phyloP scores from a whole-genome alignment of 2,797 vertebrate species.

The Dipus sagitta region DNA sequence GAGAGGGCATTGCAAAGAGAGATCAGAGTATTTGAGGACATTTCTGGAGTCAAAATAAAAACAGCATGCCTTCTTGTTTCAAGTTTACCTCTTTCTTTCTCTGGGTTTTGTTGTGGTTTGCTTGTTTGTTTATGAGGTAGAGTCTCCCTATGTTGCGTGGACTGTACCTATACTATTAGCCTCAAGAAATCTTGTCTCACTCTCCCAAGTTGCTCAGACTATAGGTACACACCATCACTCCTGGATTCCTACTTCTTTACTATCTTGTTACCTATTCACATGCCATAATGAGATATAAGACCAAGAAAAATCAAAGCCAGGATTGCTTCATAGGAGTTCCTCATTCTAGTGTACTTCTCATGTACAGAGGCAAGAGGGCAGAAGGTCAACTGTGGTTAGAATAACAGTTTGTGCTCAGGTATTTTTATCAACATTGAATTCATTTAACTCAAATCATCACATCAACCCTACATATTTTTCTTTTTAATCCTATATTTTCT shows the following conservation, averaged over 20 bases:
- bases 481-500: constrained; percentile 25
- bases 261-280: not conserved
- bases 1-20: not conserved
- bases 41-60: constrained; percentile 1
- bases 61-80: not conserved
- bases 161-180: not conserved
- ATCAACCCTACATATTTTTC: not conserved
- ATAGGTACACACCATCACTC: not conserved
- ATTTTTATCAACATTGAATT: constrained; percentile 27
- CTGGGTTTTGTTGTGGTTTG: not conserved
- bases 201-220: too few relatives aligned
- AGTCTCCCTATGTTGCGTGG: not conserved
- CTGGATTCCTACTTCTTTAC: constrained; percentile 5
- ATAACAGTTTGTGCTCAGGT: not conserved
- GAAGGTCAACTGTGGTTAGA: not conserved
- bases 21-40: not conserved
- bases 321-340: not conserved
- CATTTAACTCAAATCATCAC: not conserved
- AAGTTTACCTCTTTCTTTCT: not conserved
- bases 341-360: not conserved
- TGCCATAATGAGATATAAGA: not conserved
- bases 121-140: not conserved
- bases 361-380: not conserved
- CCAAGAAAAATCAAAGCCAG: not conserved
- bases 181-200: not conserved